Percentiles rank a stretch among this genome's conserved stretches.
These are phyloP conservation scores for Oithona nana DNA, from an alignment of 2,888 invertebrate species.

Conservation along the genomic window DNA sequence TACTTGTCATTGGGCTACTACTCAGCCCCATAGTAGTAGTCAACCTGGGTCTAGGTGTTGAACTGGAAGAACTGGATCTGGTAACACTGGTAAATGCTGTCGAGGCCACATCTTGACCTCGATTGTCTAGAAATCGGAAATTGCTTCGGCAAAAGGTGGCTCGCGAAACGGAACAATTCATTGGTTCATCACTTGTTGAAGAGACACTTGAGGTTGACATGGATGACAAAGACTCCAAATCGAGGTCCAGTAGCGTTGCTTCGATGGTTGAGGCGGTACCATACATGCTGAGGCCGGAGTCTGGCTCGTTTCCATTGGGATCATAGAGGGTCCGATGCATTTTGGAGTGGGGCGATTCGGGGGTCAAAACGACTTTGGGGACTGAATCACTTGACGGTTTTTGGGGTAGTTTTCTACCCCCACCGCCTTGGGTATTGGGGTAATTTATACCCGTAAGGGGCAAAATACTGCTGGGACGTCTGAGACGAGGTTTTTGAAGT, in stretches of 20 bases:
- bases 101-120: not conserved
- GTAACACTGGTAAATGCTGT: not conserved
- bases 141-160: not conserved
- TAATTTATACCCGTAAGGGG: not conserved
- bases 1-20: not conserved
- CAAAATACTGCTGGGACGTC: not conserved
- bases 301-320: no score
- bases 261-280: not conserved
- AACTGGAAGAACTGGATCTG: not conserved
- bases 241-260: not conserved
- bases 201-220: not conserved
- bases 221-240: not conserved
- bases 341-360: not conserved
- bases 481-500: not conserved
- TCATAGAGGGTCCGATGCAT: not conserved
- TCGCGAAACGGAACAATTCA: not conserved
- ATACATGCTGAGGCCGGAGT: not conserved
- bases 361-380: not conserved
- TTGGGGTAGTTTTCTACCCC: not conserved
- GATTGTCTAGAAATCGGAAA: not conserved
- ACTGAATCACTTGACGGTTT: not conserved
- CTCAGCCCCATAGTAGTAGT: not conserved
- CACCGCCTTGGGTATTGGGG: not conserved
- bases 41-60: no score
- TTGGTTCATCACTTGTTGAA: not conserved